Conservation (phyloP, 2,888 invertebrate genomes). For the Drosophila austrosaltans region DNA sequence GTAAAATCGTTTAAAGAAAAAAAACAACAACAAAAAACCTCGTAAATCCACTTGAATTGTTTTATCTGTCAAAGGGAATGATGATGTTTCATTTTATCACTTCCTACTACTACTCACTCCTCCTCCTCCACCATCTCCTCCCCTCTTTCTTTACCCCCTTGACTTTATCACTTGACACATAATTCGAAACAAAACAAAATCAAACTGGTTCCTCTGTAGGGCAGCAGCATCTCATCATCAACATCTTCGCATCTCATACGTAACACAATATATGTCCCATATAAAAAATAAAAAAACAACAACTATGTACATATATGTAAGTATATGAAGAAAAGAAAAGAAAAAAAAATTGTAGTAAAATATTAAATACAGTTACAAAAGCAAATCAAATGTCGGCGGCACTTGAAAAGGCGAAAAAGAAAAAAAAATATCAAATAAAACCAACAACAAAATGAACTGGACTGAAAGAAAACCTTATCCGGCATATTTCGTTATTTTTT, state of each 20-base stretch:
- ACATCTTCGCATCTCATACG: constrained; percentile 49
- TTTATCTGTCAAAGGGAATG: constrained; percentile 10
- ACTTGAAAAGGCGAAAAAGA: constrained; percentile 50
- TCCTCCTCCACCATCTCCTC: not conserved
- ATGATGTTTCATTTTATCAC: constrained; percentile 9
- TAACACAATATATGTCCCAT: constrained; percentile 50
- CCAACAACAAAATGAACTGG: constrained; percentile 30
- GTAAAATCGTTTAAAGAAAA: not conserved
- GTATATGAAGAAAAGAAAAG: constrained; percentile 6
- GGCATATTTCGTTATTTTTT: constrained; percentile 12
- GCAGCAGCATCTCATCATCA: constrained; percentile 46
- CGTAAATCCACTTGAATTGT: constrained; percentile 11
- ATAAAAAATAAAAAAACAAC: constrained; percentile 1
- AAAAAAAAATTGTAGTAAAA: constrained; percentile 27
- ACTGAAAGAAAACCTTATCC: constrained; percentile 17
- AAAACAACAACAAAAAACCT: not conserved
- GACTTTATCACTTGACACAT: constrained; percentile 19
- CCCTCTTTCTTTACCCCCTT: constrained; percentile 3
- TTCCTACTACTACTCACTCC: constrained; percentile 3
- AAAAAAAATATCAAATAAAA: constrained; percentile 13
- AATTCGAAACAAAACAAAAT: constrained; percentile 11
- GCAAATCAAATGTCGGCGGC: constrained; percentile 62
- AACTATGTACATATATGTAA: not conserved
- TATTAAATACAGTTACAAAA: constrained; percentile 56
- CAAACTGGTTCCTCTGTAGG: constrained; percentile 71